Base-by-base conservation (phyloP, 2,888 invertebrate genomes). In the Pyrocoelia pectoralis region DNA sequence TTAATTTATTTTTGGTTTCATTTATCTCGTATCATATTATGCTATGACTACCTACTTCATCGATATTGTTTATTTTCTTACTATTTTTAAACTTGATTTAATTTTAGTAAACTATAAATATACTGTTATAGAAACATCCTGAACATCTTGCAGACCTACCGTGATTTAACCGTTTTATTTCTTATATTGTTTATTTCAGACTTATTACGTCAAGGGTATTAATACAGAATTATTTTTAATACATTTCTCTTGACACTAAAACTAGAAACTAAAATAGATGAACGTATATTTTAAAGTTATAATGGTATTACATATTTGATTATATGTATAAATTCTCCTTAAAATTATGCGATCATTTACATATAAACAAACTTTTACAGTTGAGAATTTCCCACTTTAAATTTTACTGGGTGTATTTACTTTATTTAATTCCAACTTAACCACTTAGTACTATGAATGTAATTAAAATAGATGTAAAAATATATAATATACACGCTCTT, bases 151-250 rank as follows among this genome's bases (percentile, higher is more conserved):
- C 41, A 43, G 41, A 43, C 41, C 15, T 43, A 15, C 41, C 15
- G 41, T 43, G 15, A 43, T 43, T 43, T 12, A 43, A 43, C 13
- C 41, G 12, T 43, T 33, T 33, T 8, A 33, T n/a, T 43, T 43
- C 41, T 14, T 43, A 43, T 43, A 43, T 43, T 43, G 41, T 43
- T 43, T 43, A 43, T 43, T 43, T 43, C 41, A 43, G 41, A 43
- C 41, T 13, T 15, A 15, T 43, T 43, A 43, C 41, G 41, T 43
- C 41, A 43, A 15, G 9, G 1, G 41, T 43, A 43, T 43, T 43
- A 43, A 43, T 43, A 43, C 15, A 14, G 41, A 15, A 43, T 15
- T 43, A 43, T 43, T 43, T 43, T 43, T 43, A 43, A 15, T 3
- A 6, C 3, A 43, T 12, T 43, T 13, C 15, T 15, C 41, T 43